Percentiles rank a stretch among this genome's conserved stretches.
These are phyloP conservation scores for Platichthys stellatus DNA, from an alignment of 2,113 vertebrate species.

Conservation along the genomic window DNA sequence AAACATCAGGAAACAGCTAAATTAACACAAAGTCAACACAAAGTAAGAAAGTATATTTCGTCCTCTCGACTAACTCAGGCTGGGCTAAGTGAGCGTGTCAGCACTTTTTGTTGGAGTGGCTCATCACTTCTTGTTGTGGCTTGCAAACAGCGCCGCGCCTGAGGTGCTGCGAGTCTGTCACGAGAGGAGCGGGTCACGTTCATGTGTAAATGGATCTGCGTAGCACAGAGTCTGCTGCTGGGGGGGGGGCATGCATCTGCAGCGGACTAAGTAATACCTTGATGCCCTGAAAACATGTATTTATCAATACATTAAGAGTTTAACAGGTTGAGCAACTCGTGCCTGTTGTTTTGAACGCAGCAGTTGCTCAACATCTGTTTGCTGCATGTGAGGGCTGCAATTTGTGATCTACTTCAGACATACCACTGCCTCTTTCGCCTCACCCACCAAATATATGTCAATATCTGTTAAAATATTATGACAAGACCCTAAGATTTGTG, in stretches of 20 bases:
- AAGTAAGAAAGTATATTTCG: slow-evolving; percentile 11
- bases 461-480: slow-evolving; percentile 31
- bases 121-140: slow-evolving; percentile 71
- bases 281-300: not conserved
- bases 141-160: slow-evolving; percentile 57
- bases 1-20: slow-evolving; percentile 16
- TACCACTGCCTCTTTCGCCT: not conserved
- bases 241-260: slow-evolving; percentile 27
- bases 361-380: slow-evolving; percentile 7
- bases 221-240: slow-evolving; percentile 48
- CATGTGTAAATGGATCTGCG: slow-evolving; percentile 53
- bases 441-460: slow-evolving; percentile 27
- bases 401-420: not conserved
- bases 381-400: not conserved
- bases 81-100: slow-evolving; percentile 55
- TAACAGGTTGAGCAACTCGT: not conserved
- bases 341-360: not conserved
- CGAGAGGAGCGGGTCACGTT: slow-evolving; percentile 42
- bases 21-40: no score
- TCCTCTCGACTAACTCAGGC: slow-evolving; percentile 43
- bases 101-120: slow-evolving; percentile 71
- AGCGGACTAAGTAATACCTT: not conserved
- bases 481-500: slow-evolving; percentile 33
- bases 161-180: slow-evolving; percentile 59
- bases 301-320: not conserved